phyloP scores from a whole-genome alignment of 2,888 invertebrate genomes.

The Epistrophe eligans region DNA sequence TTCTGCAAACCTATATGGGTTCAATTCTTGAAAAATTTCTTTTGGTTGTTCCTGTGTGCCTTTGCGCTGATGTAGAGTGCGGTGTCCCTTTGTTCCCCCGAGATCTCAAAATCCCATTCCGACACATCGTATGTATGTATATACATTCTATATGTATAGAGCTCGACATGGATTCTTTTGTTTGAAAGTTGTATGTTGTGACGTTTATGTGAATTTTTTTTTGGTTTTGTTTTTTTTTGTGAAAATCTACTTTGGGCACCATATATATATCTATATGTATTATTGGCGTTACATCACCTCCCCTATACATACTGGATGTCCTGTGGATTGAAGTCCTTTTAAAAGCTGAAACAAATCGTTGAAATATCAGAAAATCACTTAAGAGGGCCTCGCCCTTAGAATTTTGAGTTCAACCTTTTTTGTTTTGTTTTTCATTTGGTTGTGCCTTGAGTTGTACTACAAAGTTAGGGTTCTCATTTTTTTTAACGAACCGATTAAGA shows the following conservation, averaged over 20 bases:
- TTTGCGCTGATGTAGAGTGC: slow-evolving; percentile 11
- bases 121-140: slow-evolving; percentile 14
- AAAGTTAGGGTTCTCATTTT: not conserved
- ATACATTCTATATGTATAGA: too few species aligned
- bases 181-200: slow-evolving; percentile 54
- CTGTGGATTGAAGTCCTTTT: slow-evolving; percentile 51
- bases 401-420: slow-evolving; percentile 33
- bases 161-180: slow-evolving; percentile 40
- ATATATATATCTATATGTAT: slow-evolving; percentile 7
- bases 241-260: slow-evolving; percentile 35
- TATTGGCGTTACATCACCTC: slow-evolving; percentile 71
- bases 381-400: slow-evolving; percentile 62
- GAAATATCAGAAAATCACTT: slow-evolving; percentile 63
- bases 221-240: slow-evolving; percentile 16
- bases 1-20: not conserved
- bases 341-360: slow-evolving; percentile 19
- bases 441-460: not conserved
- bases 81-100: slow-evolving; percentile 36
- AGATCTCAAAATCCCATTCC: slow-evolving; percentile 14
- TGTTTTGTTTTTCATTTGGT: not conserved
- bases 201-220: slow-evolving; percentile 69
- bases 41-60: slow-evolving; percentile 7
- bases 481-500: slow-evolving; percentile 8
- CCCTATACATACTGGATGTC: slow-evolving; percentile 43
- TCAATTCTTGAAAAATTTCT: slow-evolving; percentile 44